phyloP scores from a whole-genome alignment of 2,113 vertebrate species.

The Turdus rufiventris region DNA sequence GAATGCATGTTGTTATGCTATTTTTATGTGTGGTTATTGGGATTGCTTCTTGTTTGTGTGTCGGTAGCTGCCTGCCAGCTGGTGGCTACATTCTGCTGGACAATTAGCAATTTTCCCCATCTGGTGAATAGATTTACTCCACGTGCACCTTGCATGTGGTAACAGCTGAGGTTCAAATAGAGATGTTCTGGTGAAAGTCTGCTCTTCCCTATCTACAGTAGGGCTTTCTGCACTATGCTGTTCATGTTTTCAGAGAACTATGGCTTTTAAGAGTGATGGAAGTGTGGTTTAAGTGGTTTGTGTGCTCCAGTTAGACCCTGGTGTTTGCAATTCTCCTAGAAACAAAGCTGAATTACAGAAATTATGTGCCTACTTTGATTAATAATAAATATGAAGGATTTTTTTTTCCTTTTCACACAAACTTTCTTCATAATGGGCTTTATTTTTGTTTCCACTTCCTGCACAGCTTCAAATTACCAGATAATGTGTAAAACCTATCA shows the following conservation, averaged over 20 bases:
- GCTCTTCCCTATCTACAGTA: background rate
- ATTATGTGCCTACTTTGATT: background rate
- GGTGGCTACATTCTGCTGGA: slow-evolving; percentile 36
- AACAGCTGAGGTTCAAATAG: background rate
- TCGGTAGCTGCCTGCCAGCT: slow-evolving; percentile 5
- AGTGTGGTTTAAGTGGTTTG: background rate
- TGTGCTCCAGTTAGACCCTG: background rate
- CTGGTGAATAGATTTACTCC: slow-evolving; percentile 3
- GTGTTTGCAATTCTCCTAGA: background rate
- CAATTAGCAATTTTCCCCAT: slow-evolving; percentile 28
- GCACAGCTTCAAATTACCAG: slow-evolving; percentile 4
- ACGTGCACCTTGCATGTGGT: background rate
- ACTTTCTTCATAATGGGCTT: background rate
- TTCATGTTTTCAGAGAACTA: background rate
- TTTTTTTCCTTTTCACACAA: background rate
- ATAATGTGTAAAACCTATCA: background rate
- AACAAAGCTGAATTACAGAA: background rate
- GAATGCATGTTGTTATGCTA: background rate
- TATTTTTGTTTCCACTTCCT: background rate
- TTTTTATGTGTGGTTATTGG: background rate
- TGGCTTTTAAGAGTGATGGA: background rate
- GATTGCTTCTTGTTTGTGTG: background rate
- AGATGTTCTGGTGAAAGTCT: background rate
- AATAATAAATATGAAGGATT: background rate
- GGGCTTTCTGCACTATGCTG: background rate